These are phyloP conservation scores for Nesidiocoris tenuis DNA, from an alignment of 2,888 invertebrate genomes.

Conservation along the genomic window DNA sequence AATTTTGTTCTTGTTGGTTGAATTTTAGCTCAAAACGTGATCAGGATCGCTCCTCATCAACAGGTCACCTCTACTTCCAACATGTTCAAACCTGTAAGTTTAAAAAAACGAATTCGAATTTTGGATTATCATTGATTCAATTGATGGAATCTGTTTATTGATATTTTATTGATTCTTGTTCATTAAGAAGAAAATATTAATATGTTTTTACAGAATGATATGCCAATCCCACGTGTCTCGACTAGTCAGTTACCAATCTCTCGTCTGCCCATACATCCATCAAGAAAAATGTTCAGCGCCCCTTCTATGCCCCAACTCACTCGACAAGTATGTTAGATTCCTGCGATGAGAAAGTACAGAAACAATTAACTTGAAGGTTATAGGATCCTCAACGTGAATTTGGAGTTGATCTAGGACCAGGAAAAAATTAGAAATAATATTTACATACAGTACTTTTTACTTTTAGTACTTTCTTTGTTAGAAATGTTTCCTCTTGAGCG, in stretches of 20 bases:
- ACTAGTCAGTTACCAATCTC: background rate
- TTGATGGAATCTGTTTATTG: too few species aligned
- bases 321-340: conserved; percentile 18
- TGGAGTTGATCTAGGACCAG: too few species aligned
- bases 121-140: too few species aligned
- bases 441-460: too few species aligned
- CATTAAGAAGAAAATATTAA: background rate
- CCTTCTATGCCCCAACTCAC: background rate
- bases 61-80: conserved; percentile 31
- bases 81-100: conserved; percentile 26
- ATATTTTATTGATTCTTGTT: background rate
- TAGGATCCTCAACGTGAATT: too few species aligned
- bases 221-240: background rate
- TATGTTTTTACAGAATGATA: background rate
- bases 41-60: conserved; percentile 21
- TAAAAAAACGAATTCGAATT: background rate
- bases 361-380: too few species aligned
- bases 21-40: conserved; percentile 32
- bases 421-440: too few species aligned
- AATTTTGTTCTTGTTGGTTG: too few species aligned
- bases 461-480: too few species aligned
- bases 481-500: too few species aligned
- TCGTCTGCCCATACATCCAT: background rate
- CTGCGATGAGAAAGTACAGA: too few species aligned
- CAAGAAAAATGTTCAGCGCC: background rate